A percentile compares a stretch with the other conserved stretches of the same genome.
Conservation (phyloP, 2,888 invertebrate species). For the Pyrrhia umbra region DNA sequence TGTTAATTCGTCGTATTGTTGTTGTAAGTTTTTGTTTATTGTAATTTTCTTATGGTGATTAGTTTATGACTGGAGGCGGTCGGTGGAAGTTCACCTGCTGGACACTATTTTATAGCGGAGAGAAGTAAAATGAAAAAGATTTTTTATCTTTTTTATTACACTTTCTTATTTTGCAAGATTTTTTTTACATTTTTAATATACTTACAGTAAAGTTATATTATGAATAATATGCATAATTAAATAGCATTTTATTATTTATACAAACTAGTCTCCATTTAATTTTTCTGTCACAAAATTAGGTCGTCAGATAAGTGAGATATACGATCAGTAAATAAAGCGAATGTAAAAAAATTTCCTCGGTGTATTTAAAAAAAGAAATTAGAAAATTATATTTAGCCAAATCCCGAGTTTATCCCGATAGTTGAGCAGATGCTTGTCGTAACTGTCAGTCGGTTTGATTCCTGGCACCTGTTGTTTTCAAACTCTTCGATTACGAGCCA, state of each 20-base stretch:
- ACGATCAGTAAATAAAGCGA: slow-evolving; percentile 56
- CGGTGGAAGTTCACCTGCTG: slow-evolving; percentile 19
- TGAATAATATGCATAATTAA: slow-evolving; percentile 34
- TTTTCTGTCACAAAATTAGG: slow-evolving; percentile 52
- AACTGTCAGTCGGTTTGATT: slow-evolving; percentile 86
- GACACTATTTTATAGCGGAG: no score
- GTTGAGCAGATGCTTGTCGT: slow-evolving; percentile 80
- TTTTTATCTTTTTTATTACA: background rate
- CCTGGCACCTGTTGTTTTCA: slow-evolving; percentile 87
- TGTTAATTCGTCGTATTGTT: slow-evolving; percentile 70
- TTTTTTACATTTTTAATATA: slow-evolving; percentile 29
- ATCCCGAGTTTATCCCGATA: slow-evolving; percentile 63
- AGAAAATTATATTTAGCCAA: slow-evolving; percentile 73
- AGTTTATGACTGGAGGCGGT: slow-evolving; percentile 12
- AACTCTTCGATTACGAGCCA: slow-evolving; percentile 86
- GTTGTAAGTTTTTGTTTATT: slow-evolving; percentile 54
- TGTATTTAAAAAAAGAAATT: slow-evolving; percentile 56
- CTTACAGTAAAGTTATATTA: slow-evolving; percentile 3
- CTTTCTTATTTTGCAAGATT: slow-evolving; percentile 22
- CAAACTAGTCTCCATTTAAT: slow-evolving; percentile 40
- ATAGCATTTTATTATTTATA: slow-evolving; percentile 49
- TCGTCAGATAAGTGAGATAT: slow-evolving; percentile 58
- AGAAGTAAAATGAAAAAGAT: background rate
- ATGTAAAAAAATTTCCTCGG: slow-evolving; percentile 54
- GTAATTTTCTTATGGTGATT: slow-evolving; percentile 45